phyloP scores from a whole-genome alignment of 2,888 invertebrate species.

The Agrotis puta region DNA sequence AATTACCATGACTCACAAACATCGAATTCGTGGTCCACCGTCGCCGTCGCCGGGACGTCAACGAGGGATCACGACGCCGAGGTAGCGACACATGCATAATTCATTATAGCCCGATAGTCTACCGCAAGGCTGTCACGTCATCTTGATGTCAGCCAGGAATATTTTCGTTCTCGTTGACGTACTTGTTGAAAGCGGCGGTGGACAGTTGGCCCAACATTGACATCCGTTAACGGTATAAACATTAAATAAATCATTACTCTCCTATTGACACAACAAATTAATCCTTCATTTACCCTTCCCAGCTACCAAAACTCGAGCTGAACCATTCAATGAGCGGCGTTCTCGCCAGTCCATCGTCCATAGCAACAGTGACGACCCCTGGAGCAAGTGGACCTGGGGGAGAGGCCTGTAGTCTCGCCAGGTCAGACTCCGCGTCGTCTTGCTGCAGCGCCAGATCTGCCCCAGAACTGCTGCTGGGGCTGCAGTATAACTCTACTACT shows the following conservation, averaged over 20 bases:
- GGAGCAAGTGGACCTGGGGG: conserved; percentile 68
- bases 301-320: conserved; percentile 84
- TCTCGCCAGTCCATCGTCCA: conserved; percentile 82
- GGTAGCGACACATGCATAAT: too few relatives aligned
- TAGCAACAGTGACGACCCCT: conserved; percentile 78
- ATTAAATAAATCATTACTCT: too few relatives aligned
- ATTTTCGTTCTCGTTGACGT: neutral
- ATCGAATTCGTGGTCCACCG: too few relatives aligned
- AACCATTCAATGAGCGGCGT: conserved; percentile 81
- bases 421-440: conserved; percentile 98
- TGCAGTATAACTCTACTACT: conserved; percentile 98
- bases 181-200: too few relatives aligned
- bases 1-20: too few relatives aligned
- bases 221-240: too few relatives aligned
- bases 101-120: too few relatives aligned
- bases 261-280: too few relatives aligned
- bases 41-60: too few relatives aligned
- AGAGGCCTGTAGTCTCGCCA: conserved; percentile 93
- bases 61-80: too few relatives aligned
- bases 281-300: neutral
- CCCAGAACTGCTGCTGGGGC: conserved; percentile 97
- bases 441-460: conserved; percentile 98
- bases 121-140: too few relatives aligned
- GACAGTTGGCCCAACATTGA: too few relatives aligned
- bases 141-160: neutral